phyloP scores from a whole-genome alignment of 2,888 invertebrate species.

The Noctua pronuba region DNA sequence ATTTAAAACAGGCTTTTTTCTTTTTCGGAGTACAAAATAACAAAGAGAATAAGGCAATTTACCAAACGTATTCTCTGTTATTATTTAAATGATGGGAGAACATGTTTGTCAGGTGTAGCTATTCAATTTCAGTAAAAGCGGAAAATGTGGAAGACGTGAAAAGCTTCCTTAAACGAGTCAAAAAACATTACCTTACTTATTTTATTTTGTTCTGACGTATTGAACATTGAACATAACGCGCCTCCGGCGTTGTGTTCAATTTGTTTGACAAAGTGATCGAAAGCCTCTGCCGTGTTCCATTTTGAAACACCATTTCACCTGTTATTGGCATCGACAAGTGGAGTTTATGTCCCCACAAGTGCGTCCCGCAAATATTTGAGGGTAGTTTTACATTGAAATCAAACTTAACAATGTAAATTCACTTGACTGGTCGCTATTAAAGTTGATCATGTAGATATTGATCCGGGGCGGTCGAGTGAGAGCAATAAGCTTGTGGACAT shows the following conservation, averaged over 20 bases:
- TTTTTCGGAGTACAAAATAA: background rate
- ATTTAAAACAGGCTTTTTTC: background rate
- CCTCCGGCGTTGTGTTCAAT: conserved; percentile 59
- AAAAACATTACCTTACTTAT: conserved; percentile 33
- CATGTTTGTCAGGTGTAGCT: conserved; percentile 15
- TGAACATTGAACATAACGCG: conserved; percentile 44
- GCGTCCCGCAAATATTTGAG: conserved; percentile 35
- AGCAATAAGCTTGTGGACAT: conserved; percentile 51
- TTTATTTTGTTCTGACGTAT: conserved; percentile 51
- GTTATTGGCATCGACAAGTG: conserved; percentile 57
- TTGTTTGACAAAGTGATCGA: conserved; percentile 57
- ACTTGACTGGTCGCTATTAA: conserved; percentile 20
- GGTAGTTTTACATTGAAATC: conserved; percentile 18
- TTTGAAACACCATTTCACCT: conserved; percentile 50
- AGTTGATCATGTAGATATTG: conserved; percentile 35
- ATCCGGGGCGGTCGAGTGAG: conserved; percentile 31
- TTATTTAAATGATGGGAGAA: conserved; percentile 9
- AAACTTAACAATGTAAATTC: conserved; percentile 39
- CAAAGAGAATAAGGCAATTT: background rate
- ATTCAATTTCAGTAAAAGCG: conserved; percentile 35
- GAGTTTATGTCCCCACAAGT: conserved; percentile 44
- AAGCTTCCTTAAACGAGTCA: conserved; percentile 33
- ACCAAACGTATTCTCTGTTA: background rate
- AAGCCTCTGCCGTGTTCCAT: conserved; percentile 48
- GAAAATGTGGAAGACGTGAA: conserved; percentile 38